These are phyloP conservation scores for Ictalurus punctatus DNA, from an alignment of 2,113 vertebrate species.

Conservation along the genomic window DNA sequence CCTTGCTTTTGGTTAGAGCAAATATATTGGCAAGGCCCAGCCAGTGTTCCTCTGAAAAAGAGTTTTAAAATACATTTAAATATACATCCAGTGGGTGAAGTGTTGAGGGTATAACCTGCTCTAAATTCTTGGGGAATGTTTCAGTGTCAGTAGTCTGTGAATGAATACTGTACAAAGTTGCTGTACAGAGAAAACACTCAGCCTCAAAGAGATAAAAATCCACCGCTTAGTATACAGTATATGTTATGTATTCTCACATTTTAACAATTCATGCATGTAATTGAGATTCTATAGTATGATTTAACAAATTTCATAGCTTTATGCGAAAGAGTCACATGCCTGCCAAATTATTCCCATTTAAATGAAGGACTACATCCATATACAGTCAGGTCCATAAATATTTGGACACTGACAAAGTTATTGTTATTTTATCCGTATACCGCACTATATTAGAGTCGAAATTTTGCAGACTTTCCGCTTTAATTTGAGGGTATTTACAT, in stretches of 20 bases:
- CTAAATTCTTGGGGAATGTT: background rate
- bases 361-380: background rate
- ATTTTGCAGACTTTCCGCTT: background rate
- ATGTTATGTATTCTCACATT: background rate
- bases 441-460: background rate
- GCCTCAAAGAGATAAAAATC: background rate
- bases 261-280: background rate
- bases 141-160: background rate
- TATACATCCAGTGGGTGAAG: background rate
- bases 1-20: slow-evolving; percentile 52
- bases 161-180: background rate
- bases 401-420: background rate
- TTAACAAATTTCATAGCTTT: background rate
- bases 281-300: background rate
- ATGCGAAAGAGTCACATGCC: too few species aligned
- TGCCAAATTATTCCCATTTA: background rate
- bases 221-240: background rate
- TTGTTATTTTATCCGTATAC: background rate
- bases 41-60: slow-evolving; percentile 68
- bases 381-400: background rate
- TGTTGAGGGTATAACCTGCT: background rate
- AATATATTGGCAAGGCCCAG: slow-evolving; percentile 64
- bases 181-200: background rate
- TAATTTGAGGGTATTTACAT: background rate
- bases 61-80: background rate